phyloP scores from a whole-genome alignment of 2,888 invertebrate species.

The Ptilodon capucinus region DNA sequence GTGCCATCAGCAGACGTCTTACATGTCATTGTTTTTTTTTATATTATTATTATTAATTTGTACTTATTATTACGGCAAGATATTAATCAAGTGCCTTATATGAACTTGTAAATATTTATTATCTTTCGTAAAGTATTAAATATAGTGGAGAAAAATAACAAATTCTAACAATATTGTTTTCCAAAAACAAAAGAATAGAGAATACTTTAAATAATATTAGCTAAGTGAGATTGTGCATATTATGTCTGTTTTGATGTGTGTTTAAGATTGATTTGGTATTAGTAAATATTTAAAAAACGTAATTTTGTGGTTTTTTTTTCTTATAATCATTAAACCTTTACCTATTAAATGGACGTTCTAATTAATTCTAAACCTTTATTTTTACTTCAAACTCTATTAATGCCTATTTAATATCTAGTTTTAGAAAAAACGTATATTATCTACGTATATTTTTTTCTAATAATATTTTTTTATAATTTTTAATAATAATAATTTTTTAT shows the following conservation, averaged over 20 bases:
- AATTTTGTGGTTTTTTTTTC: constrained; percentile 36
- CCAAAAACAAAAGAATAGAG: constrained; percentile 72
- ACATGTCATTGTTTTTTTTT: constrained; percentile 57
- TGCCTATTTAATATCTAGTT: too few relatives aligned
- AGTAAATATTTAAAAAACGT: constrained; percentile 78
- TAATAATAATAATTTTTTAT: too few relatives aligned
- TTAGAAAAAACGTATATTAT: too few relatives aligned
- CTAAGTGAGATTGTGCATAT: constrained; percentile 82
- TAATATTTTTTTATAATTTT: too few relatives aligned
- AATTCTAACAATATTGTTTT: constrained; percentile 73
- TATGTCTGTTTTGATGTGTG: constrained; percentile 82
- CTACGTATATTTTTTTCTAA: too few relatives aligned
- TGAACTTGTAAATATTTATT: constrained; percentile 75
- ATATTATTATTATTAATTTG: constrained; percentile 66
- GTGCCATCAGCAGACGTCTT: constrained; percentile 76
- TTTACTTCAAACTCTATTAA: too few relatives aligned
- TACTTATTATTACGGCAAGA: constrained; percentile 76
- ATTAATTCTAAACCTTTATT: too few relatives aligned
- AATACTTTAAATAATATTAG: constrained; percentile 66
- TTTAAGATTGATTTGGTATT: constrained; percentile 81
- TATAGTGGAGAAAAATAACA: constrained; percentile 58
- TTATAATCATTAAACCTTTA: constrained; percentile 8
- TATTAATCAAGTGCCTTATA: constrained; percentile 74
- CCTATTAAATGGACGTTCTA: background rate
- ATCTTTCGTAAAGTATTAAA: constrained; percentile 72